Evolutionary conservation across 2,888 invertebrate species (phyloP).

Genomic region (Pimpla rufipes): DNA sequence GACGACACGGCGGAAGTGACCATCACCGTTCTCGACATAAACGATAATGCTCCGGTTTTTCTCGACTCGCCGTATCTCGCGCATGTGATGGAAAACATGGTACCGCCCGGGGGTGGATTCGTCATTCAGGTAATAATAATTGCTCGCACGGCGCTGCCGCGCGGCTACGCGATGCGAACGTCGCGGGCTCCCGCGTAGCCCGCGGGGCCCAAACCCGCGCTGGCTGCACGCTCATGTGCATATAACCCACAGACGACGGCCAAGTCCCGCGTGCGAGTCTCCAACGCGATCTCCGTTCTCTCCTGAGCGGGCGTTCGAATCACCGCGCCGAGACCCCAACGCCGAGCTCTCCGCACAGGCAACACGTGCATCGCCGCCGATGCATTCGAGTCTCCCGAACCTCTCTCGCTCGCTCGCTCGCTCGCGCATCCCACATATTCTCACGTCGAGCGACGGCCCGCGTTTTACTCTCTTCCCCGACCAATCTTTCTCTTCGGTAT

Average conservation of each 20-base stretch:
- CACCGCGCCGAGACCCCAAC: neutral
- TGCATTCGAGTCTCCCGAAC: neutral
- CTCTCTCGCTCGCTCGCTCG: neutral
- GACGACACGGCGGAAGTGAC: conserved; percentile 93
- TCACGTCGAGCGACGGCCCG: conserved; percentile 1
- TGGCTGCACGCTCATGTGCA: too few species aligned
- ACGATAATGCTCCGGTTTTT: conserved; percentile 97
- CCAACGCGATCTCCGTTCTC: conserved; percentile 1
- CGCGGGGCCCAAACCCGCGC: neutral
- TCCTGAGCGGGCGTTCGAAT: conserved; percentile 11
- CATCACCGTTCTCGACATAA: conserved; percentile 95
- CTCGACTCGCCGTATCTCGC: conserved; percentile 97
- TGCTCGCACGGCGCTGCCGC: conserved; percentile 8
- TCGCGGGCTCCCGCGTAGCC: conserved; percentile 9
- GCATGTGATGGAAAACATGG: conserved; percentile 96
- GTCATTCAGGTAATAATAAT: conserved; percentile 85
- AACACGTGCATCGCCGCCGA: neutral
- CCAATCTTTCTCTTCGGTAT: neutral
- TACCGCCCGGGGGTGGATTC: conserved; percentile 91
- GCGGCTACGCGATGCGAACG: neutral
- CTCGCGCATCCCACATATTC: conserved; percentile 17
- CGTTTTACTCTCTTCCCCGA: conserved; percentile 15
- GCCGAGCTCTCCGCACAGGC: neutral
- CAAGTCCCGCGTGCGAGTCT: neutral
- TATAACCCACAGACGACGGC: neutral